Evolutionary conservation across 2,113 vertebrate species (phyloP).

Genomic region (Motacilla alba): DNA sequence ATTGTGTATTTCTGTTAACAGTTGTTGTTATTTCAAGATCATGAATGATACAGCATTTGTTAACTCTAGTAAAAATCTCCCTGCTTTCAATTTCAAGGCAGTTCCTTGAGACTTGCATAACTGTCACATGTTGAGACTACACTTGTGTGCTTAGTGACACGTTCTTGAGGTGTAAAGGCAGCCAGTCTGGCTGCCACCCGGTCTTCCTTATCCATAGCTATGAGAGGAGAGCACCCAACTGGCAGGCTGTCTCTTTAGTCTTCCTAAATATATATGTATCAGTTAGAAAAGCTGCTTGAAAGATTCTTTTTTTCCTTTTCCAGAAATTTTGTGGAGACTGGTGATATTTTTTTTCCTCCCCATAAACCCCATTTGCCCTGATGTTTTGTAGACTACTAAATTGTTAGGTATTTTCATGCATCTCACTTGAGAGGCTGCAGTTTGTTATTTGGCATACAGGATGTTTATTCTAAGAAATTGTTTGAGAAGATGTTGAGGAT

Average conservation of each 20-base stretch:
- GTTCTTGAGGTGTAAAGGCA: conserved; percentile 19
- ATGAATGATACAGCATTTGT: background rate
- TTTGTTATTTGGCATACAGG: background rate
- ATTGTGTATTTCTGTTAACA: background rate
- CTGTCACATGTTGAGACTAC: background rate
- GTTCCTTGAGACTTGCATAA: background rate
- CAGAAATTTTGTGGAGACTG: background rate
- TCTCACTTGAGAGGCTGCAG: background rate
- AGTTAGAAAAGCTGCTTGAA: background rate
- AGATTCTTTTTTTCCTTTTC: background rate
- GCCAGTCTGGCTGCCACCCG: background rate
- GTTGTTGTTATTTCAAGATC: background rate
- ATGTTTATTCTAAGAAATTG: background rate
- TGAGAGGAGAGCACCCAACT: background rate
- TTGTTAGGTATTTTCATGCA: background rate
- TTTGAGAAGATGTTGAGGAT: background rate
- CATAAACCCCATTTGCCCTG: background rate
- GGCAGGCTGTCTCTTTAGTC: background rate
- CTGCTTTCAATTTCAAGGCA: background rate
- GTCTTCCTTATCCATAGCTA: background rate
- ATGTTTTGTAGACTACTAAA: background rate
- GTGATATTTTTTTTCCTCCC: background rate
- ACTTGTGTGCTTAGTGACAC: background rate
- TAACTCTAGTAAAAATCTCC: background rate
- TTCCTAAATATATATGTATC: background rate